Conservation (phyloP, 2,797 vertebrate genomes). For the Otolemur crassicaudatus region DNA sequence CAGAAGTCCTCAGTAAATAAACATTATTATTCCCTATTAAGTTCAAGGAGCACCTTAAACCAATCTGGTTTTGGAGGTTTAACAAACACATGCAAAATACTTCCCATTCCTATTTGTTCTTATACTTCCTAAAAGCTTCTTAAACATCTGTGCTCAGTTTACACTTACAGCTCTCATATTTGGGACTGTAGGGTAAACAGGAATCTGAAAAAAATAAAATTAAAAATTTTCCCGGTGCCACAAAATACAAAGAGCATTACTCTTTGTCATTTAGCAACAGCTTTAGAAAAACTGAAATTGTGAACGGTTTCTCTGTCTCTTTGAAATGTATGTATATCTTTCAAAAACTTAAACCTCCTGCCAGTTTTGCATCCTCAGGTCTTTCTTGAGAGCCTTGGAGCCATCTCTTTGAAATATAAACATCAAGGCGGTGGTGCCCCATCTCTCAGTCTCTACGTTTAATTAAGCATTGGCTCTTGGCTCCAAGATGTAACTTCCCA, state of each 20-base stretch:
- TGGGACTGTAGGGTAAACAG: not conserved
- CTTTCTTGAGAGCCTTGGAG: not conserved
- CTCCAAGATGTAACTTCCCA: conserved; percentile 12
- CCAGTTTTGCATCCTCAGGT: not conserved
- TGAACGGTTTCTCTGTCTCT: not conserved
- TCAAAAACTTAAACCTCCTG: not conserved
- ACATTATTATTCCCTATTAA: not conserved
- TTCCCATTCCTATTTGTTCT: conserved; percentile 14
- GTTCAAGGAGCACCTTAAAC: not conserved
- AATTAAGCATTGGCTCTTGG: conserved; percentile 45
- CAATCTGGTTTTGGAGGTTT: not conserved
- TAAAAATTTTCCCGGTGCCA: not conserved
- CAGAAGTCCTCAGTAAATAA: not conserved
- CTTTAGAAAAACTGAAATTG: not conserved
- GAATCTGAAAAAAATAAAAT: not conserved
- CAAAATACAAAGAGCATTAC: not conserved
- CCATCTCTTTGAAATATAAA: conserved; percentile 29
- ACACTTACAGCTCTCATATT: not conserved
- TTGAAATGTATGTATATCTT: not conserved
- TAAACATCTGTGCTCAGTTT: not conserved
- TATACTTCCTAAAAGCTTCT: not conserved
- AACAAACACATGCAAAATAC: not conserved
- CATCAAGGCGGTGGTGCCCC: not conserved
- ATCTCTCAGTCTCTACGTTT: not conserved
- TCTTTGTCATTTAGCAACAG: not conserved